These are phyloP conservation scores for Sipha maydis DNA, from an alignment of 2,888 invertebrate genomes.

Conservation along the genomic window DNA sequence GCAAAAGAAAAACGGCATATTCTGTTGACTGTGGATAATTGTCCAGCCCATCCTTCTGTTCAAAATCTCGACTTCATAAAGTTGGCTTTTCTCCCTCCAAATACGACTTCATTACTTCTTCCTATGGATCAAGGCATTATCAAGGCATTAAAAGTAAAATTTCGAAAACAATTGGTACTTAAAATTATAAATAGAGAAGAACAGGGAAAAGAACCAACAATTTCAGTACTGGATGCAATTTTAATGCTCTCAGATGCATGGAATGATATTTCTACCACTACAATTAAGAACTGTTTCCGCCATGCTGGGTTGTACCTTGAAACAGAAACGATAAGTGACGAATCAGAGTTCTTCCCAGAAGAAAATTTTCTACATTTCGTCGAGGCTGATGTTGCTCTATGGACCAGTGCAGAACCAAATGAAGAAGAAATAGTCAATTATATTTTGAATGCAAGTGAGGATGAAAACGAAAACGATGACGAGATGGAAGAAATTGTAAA, in stretches of 20 bases:
- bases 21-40: too few species aligned
- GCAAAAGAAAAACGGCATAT: too few species aligned
- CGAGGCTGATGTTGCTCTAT: background rate
- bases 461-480: too few species aligned
- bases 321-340: background rate
- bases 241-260: too few species aligned
- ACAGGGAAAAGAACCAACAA: background rate
- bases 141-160: background rate
- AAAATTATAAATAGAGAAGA: background rate
- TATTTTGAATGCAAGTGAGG: too few species aligned
- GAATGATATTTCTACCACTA: too few species aligned
- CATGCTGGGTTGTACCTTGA: background rate
- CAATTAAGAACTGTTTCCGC: too few species aligned
- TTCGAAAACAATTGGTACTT: background rate
- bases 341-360: background rate
- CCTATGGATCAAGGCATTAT: conserved; percentile 6
- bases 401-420: background rate
- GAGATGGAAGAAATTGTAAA: background rate
- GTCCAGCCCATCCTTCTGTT: too few species aligned
- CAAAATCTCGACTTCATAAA: background rate
- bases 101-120: background rate
- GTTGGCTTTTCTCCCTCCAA: background rate
- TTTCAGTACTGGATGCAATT: background rate
- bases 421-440: background rate
- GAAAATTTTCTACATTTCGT: background rate